These are phyloP conservation scores for Exocentrus adspersus DNA, from an alignment of 2,888 invertebrate genomes.

Conservation along the genomic window DNA sequence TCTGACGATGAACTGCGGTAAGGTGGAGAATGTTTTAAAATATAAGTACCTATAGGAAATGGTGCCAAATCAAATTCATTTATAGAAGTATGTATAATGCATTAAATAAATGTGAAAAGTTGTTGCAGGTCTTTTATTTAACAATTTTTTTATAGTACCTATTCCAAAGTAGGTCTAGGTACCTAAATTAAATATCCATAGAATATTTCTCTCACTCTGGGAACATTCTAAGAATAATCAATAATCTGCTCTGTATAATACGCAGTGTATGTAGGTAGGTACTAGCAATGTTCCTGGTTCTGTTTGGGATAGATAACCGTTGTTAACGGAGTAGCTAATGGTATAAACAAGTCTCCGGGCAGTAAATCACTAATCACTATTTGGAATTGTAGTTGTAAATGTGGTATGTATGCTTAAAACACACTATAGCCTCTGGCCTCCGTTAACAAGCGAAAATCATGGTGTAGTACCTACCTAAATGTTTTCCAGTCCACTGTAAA, in stretches of 20 bases:
- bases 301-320: too few species aligned
- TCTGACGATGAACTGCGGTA: too few species aligned
- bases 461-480: not conserved
- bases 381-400: not conserved
- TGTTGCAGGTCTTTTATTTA: conserved; percentile 7
- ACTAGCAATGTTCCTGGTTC: too few species aligned
- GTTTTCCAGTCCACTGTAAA: conserved; percentile 8
- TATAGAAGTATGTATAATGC: conserved; percentile 27
- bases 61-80: conserved; percentile 34
- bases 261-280: too few species aligned
- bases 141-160: not conserved
- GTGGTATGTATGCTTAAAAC: not conserved
- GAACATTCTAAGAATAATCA: too few species aligned
- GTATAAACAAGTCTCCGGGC: not conserved
- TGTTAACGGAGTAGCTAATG: too few species aligned
- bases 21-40: conserved; percentile 4
- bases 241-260: too few species aligned
- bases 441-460: conserved; percentile 22
- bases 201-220: too few species aligned
- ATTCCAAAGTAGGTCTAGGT: too few species aligned
- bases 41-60: conserved; percentile 25
- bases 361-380: not conserved
- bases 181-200: too few species aligned
- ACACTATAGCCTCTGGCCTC: conserved; percentile 10
- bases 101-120: conserved; percentile 29